Evolutionary conservation across 2,888 invertebrate species (phyloP).

Genomic region (Torymus texanus): DNA sequence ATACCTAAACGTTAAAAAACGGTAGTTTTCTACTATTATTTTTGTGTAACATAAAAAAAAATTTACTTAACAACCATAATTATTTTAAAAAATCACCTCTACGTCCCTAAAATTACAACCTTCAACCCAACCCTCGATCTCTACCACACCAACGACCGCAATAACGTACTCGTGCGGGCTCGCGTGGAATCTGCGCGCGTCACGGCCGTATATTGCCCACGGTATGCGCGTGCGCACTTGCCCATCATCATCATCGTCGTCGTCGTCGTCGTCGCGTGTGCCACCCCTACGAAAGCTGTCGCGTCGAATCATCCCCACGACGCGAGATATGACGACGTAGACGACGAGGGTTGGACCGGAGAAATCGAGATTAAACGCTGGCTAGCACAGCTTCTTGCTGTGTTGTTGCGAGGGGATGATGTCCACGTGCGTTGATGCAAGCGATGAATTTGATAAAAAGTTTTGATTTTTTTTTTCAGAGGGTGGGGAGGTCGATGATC

Average conservation of each 20-base stretch:
- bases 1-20: too few relatives aligned
- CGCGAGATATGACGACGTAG: slow-evolving; percentile 69
- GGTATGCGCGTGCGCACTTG: not conserved
- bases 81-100: too few relatives aligned
- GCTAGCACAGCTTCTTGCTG: slow-evolving; percentile 60
- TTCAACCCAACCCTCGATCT: too few relatives aligned
- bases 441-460: slow-evolving; percentile 43
- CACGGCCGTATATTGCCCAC: slow-evolving; percentile 65
- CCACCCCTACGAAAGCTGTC: slow-evolving; percentile 68
- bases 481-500: slow-evolving; percentile 10
- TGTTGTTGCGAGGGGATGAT: not conserved
- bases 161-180: slow-evolving; percentile 55
- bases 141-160: not conserved
- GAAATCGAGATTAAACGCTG: slow-evolving; percentile 74
- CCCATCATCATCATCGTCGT: not conserved
- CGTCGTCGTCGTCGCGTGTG: not conserved
- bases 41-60: too few relatives aligned
- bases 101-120: too few relatives aligned
- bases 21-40: too few relatives aligned
- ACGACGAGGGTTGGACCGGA: slow-evolving; percentile 59
- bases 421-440: not conserved
- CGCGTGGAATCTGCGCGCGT: slow-evolving; percentile 74
- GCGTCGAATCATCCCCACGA: slow-evolving; percentile 71
- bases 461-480: not conserved
- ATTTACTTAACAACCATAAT: too few relatives aligned